Conservation (phyloP, 30 jellyfish, hydroid and myxozoan genomes). For the Hydractinia symbiolongicarpus region DNA sequence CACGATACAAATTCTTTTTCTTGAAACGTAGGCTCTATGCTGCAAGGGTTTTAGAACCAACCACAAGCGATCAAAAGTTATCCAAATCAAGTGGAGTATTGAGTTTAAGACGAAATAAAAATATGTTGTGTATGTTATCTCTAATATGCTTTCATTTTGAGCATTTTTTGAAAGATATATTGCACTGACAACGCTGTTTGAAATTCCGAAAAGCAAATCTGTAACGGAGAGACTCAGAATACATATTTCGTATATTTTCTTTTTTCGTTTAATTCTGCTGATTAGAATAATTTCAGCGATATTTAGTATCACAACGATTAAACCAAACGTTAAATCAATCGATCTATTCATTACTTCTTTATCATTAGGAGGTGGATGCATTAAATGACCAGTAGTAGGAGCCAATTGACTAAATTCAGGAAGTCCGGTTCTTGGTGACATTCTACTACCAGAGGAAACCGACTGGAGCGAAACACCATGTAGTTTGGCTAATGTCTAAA, state of each 20-base stretch:
- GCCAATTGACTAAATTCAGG: too few species aligned
- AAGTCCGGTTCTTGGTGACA: too few species aligned
- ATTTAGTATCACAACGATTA: not conserved
- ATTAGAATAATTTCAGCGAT: constrained; percentile 1
- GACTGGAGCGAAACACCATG: too few species aligned
- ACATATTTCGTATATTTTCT: not conserved
- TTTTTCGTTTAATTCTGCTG: not conserved
- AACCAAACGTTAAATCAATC: constrained; percentile 4
- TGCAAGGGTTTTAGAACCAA: not conserved
- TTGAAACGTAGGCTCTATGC: not conserved
- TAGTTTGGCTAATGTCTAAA: too few species aligned
- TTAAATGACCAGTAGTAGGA: too few species aligned
- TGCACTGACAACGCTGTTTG: constrained; percentile 10
- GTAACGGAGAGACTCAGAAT: constrained; percentile 22
- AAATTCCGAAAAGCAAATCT: constrained; percentile 15
- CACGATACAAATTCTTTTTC: not conserved
- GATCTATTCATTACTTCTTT: not conserved
- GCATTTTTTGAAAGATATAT: not conserved
- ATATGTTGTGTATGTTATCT: constrained; percentile 15
- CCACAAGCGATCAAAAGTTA: constrained; percentile 19
- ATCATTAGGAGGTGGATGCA: not conserved
- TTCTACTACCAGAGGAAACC: too few species aligned
- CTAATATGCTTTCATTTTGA: not conserved
- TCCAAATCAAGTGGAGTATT: constrained; percentile 15
- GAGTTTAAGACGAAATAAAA: constrained; percentile 8